Evolutionary conservation across 2,113 vertebrate genomes (phyloP).

Genomic region (Pyxicephalus adspersus): DNA sequence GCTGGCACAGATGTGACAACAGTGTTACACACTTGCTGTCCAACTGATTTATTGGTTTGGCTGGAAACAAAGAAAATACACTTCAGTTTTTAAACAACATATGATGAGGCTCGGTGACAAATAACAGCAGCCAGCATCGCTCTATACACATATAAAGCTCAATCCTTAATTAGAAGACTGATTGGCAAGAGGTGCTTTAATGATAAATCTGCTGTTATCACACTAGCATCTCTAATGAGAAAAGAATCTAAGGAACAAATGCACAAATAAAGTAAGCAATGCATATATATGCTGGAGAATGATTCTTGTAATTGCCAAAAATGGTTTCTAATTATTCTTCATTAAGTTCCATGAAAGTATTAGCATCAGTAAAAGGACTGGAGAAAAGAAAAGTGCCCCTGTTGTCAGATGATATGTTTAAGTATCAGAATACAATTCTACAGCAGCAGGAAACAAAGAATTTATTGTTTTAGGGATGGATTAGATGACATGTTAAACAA

Average conservation of each 20-base stretch:
- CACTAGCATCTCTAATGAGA: conserved; percentile 44
- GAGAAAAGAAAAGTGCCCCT: neutral
- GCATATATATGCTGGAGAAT: conserved; percentile 20
- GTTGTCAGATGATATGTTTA: too few species aligned
- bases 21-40: neutral
- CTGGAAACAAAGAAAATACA: conserved; percentile 2
- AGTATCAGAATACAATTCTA: too few species aligned
- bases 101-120: neutral
- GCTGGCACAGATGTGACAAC: neutral
- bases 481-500: too few species aligned
- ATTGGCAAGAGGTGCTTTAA: conserved; percentile 41
- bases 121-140: neutral
- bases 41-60: conserved; percentile 4
- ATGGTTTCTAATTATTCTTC: conserved; percentile 51
- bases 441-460: too few species aligned
- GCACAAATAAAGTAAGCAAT: conserved; percentile 35
- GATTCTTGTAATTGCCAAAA: conserved; percentile 43
- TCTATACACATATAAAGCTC: conserved; percentile 12
- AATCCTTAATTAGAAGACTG: conserved; percentile 36
- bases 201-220: conserved; percentile 45
- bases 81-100: neutral
- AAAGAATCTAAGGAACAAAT: conserved; percentile 22
- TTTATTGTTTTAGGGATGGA: too few species aligned
- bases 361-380: neutral
- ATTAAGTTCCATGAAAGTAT: conserved; percentile 50